Percentiles rank a stretch among this genome's conserved stretches.
These are phyloP conservation scores for Xiphias gladius DNA, from an alignment of 2,113 vertebrate species.

Conservation along the genomic window DNA sequence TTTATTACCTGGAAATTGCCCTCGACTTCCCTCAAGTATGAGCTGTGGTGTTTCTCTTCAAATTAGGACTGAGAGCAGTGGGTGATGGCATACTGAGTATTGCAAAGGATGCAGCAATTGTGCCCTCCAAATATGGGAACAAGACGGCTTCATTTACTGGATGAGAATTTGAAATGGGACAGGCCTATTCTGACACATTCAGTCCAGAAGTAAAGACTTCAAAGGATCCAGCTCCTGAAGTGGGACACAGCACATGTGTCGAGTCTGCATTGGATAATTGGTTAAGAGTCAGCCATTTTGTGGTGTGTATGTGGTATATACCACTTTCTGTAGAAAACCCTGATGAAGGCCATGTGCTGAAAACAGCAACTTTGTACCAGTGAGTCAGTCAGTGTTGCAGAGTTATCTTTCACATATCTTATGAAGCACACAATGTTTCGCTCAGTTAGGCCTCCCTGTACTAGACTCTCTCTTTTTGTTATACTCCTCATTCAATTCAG, in stretches of 20 bases:
- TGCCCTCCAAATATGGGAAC: neutral
- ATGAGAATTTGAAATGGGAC: neutral
- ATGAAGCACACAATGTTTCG: neutral
- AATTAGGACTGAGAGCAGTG: neutral
- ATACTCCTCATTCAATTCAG: neutral
- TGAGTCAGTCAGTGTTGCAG: neutral
- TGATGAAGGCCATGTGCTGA: constrained; percentile 2
- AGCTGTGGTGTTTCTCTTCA: neutral
- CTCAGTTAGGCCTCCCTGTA: neutral
- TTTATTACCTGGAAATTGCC: neutral
- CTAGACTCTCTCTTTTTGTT: neutral
- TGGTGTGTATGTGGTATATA: constrained; percentile 3
- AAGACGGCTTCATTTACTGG: neutral
- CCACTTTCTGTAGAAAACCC: constrained; percentile 2
- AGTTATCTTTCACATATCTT: neutral
- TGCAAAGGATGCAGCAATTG: neutral
- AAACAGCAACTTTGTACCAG: neutral
- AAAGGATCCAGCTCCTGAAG: neutral
- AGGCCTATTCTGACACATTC: neutral
- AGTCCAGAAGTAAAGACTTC: neutral
- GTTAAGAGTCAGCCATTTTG: constrained; percentile 10
- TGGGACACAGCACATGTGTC: neutral
- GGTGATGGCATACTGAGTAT: neutral
- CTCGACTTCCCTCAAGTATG: neutral
- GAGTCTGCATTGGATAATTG: neutral